Evolutionary conservation across 2,113 vertebrate species (phyloP).

Genomic region (Gnathonemus longibarbis): DNA sequence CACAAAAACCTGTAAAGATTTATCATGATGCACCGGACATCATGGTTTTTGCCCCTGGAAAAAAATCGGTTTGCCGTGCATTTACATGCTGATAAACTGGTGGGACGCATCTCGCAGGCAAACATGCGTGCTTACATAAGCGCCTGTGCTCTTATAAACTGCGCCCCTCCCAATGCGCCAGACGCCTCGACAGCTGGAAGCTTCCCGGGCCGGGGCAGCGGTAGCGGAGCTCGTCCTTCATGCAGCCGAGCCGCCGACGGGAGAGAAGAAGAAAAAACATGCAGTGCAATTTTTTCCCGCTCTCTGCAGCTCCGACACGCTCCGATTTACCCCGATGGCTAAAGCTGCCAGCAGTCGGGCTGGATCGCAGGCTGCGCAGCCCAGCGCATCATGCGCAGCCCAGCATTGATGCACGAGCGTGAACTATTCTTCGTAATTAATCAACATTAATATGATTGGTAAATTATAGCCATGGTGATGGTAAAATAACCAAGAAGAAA

Average conservation of each 20-base stretch:
- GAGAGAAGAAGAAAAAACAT: background rate
- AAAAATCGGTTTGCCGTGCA: background rate
- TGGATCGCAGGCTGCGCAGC: constrained; percentile 69
- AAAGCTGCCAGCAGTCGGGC: constrained; percentile 71
- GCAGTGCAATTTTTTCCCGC: background rate
- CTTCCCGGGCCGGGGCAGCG: background rate
- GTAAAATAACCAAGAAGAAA: constrained; percentile 76
- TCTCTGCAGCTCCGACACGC: background rate
- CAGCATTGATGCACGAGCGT: constrained; percentile 83
- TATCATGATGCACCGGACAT: background rate
- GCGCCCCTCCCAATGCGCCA: background rate
- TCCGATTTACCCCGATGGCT: constrained; percentile 49
- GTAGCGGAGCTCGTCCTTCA: background rate
- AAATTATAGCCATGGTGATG: constrained; percentile 84
- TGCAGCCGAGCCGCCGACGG: background rate
- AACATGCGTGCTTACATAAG: background rate
- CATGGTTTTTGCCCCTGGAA: background rate
- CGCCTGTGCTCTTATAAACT: background rate
- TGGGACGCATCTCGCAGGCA: background rate
- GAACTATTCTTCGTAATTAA: constrained; percentile 84
- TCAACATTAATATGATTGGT: constrained; percentile 86
- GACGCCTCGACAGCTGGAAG: background rate
- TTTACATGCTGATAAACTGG: background rate
- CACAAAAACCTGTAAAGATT: background rate
- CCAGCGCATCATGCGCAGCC: constrained; percentile 66